Percentiles rank a stretch among this genome's conserved stretches.
These are phyloP conservation scores for Cherax quadricarinatus DNA, from an alignment of 1,140 invertebrate species.

Conservation along the genomic window DNA sequence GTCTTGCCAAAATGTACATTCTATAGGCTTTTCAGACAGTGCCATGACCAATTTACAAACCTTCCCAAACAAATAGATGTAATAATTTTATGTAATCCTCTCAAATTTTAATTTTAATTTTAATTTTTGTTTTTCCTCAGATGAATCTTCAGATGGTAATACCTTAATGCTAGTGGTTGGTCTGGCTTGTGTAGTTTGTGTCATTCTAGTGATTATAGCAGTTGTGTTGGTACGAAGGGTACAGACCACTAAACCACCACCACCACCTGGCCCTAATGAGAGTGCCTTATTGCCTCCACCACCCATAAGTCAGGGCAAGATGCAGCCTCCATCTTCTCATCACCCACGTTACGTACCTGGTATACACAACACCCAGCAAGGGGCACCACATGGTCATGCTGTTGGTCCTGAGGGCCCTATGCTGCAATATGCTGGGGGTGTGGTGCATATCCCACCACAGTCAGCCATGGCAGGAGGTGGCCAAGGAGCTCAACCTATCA, in stretches of 20 bases:
- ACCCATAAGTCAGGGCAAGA: slow-evolving; percentile 49
- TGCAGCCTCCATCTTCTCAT: slow-evolving; percentile 53
- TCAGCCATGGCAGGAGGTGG: slow-evolving; percentile 59
- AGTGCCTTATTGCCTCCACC: slow-evolving; percentile 51
- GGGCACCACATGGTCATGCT: slow-evolving; percentile 52
- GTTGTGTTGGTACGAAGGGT: slow-evolving; percentile 43
- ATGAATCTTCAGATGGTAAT: slow-evolving; percentile 44
- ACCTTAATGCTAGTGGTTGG: slow-evolving; percentile 45
- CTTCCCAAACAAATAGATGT: no score
- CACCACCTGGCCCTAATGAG: slow-evolving; percentile 52
- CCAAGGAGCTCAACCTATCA: slow-evolving; percentile 57
- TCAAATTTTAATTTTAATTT: neutral
- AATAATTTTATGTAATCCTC: no score
- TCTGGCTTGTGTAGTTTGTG: slow-evolving; percentile 38
- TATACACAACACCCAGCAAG: slow-evolving; percentile 35
- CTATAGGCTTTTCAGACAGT: no score
- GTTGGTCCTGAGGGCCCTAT: slow-evolving; percentile 56
- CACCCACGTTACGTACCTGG: slow-evolving; percentile 56
- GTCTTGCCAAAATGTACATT: no score
- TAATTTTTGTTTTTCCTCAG: slow-evolving; percentile 19
- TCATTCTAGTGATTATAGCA: slow-evolving; percentile 33
- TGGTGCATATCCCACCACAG: slow-evolving; percentile 61
- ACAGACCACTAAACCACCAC: slow-evolving; percentile 54
- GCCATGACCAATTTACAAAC: no score
- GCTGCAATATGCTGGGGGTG: slow-evolving; percentile 49